Percentiles rank a stretch among this genome's conserved stretches.
These are phyloP conservation scores for Grantiella picta DNA, from an alignment of 2,113 vertebrate genomes.

Conservation along the genomic window DNA sequence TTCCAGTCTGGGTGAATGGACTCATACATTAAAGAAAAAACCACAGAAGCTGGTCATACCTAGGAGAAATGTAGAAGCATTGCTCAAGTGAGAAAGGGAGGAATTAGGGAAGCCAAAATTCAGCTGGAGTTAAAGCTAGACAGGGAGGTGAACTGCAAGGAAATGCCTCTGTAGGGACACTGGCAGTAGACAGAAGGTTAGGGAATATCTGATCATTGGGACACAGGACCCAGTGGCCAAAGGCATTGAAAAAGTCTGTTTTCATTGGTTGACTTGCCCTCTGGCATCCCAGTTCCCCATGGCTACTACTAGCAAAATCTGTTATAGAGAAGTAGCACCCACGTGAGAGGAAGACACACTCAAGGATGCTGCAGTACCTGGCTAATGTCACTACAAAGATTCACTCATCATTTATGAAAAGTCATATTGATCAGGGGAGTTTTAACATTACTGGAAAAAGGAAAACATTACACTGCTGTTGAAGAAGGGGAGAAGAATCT, in stretches of 20 bases:
- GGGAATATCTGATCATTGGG: not conserved
- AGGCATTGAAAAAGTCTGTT: not conserved
- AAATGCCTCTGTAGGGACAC: not conserved
- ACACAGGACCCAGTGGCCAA: not conserved
- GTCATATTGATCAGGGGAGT: not conserved
- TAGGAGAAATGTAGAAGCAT: not conserved
- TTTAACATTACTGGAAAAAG: not conserved
- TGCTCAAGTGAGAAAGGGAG: not conserved
- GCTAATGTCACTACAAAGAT: not conserved
- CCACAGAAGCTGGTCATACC: not conserved
- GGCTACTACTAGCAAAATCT: not conserved
- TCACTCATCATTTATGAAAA: not conserved
- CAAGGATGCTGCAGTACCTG: not conserved
- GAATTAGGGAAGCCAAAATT: not conserved
- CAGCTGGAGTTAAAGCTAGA: not conserved
- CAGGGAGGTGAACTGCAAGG: not conserved
- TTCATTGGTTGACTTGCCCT: not conserved
- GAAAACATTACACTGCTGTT: not conserved
- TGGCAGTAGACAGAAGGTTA: not conserved
- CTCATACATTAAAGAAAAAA: not conserved
- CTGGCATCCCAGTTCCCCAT: not conserved
- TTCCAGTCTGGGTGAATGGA: not conserved
- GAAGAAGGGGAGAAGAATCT: not conserved
- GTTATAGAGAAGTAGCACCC: not conserved
- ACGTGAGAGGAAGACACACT: not conserved